phyloP scores from a whole-genome alignment of 35 echinoderm and acorn worm genomes.

The Holothuria glaberrima region DNA sequence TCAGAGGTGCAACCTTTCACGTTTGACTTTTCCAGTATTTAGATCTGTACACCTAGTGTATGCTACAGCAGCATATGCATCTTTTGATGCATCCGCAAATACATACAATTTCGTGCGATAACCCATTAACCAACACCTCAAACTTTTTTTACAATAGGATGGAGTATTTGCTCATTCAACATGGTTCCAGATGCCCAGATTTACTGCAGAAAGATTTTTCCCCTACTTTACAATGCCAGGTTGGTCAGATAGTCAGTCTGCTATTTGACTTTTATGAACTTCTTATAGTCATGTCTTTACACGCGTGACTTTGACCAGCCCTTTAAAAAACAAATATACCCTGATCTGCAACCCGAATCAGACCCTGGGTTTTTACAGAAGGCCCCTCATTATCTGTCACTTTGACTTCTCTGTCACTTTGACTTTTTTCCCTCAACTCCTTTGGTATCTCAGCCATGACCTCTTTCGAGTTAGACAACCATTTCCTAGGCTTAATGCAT shows the following conservation, averaged over 20 bases:
- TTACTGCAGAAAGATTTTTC: conserved; percentile 51
- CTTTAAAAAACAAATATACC: conserved; percentile 29
- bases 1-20: conserved; percentile 30
- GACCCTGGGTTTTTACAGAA: conserved; percentile 38
- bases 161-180: conserved; percentile 25
- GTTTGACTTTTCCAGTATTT: too few relatives aligned
- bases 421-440: conserved; percentile 34
- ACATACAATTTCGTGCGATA: background rate
- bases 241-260: conserved; percentile 51
- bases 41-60: background rate
- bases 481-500: conserved; percentile 46
- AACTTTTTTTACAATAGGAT: conserved; percentile 15
- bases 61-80: conserved; percentile 7
- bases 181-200: conserved; percentile 45
- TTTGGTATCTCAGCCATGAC: conserved; percentile 36
- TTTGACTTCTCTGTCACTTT: too few relatives aligned
- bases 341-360: conserved; percentile 39
- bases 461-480: conserved; percentile 49
- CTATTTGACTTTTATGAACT: conserved; percentile 52
- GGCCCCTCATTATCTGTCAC: conserved; percentile 29
- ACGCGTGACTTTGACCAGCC: background rate
- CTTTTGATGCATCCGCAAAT: conserved; percentile 34
- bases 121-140: background rate
- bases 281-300: too few relatives aligned
- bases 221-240: conserved; percentile 17